A percentile compares a stretch with the other conserved stretches of the same genome.
These are phyloP conservation scores for Drosophila sp. DNA, from an alignment of 1,140 invertebrate species.

Conservation along the genomic window DNA sequence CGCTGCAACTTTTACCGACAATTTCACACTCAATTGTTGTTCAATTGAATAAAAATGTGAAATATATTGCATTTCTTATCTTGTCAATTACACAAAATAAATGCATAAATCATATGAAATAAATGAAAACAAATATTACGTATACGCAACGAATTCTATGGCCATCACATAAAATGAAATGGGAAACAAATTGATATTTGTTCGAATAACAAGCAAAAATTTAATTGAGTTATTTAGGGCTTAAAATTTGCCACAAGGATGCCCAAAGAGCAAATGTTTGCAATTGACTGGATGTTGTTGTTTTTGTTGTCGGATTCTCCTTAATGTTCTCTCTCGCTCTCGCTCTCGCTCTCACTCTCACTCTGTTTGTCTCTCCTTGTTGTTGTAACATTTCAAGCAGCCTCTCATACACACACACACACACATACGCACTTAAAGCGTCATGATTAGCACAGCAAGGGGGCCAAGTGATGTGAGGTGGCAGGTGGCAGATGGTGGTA, in stretches of 20 bases:
- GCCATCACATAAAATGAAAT: conserved; percentile 19
- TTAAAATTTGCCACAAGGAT: conserved; percentile 39
- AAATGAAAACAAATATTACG: conserved; percentile 7
- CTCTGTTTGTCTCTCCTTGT: conserved; percentile 32
- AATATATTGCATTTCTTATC: conserved; percentile 13
- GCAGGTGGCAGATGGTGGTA: conserved; percentile 11
- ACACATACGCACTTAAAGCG: conserved; percentile 59
- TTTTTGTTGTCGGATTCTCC: background rate
- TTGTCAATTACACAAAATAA: conserved; percentile 5
- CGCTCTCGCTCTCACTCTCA: too few species aligned
- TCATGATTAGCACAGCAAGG: conserved; percentile 76
- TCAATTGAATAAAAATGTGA: conserved; percentile 10
- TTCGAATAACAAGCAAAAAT: conserved; percentile 58
- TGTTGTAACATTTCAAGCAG: conserved; percentile 54
- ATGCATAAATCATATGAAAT: conserved; percentile 7
- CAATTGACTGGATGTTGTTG: conserved; percentile 23
- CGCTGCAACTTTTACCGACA: background rate
- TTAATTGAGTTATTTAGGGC: conserved; percentile 50
- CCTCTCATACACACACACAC: conserved; percentile 28
- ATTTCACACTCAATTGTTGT: conserved; percentile 6
- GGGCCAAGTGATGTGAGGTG: conserved; percentile 8
- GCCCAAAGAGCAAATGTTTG: conserved; percentile 49
- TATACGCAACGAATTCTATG: background rate
- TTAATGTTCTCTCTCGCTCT: background rate
- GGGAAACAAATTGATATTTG: conserved; percentile 57